These are phyloP conservation scores for Furcifer pardalis DNA, from an alignment of 2,797 vertebrate species.

Conservation along the genomic window DNA sequence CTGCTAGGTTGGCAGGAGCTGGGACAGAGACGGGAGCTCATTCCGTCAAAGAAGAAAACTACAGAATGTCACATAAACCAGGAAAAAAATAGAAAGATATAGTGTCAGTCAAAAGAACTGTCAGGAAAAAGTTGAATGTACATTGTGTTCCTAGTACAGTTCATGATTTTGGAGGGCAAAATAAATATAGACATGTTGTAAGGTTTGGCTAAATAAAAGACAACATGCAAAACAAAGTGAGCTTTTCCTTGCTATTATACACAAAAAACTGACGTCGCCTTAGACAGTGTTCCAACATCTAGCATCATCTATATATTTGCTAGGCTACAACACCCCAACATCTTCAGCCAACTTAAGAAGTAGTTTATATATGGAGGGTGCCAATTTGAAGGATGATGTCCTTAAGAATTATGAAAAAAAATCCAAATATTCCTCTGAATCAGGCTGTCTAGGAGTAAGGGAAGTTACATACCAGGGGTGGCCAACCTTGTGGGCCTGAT, in stretches of 20 bases:
- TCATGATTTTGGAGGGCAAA: constrained; percentile 32
- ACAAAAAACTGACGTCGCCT: not conserved
- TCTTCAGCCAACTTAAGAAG: not conserved
- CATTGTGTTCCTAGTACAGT: constrained; percentile 21
- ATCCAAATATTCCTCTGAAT: not conserved
- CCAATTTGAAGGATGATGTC: too few relatives aligned
- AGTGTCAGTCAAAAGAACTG: not conserved
- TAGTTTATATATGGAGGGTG: not conserved
- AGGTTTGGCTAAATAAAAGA: constrained; percentile 47
- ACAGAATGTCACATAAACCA: not conserved
- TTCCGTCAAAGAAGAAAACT: not conserved
- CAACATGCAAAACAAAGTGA: constrained; percentile 39
- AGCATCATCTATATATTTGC: not conserved
- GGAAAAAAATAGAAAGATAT: constrained; percentile 25
- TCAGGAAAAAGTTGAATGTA: not conserved
- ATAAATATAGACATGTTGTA: constrained; percentile 61
- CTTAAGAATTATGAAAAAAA: constrained; percentile 33
- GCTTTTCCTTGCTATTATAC: not conserved
- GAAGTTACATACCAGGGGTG: too few relatives aligned
- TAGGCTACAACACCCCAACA: not conserved
- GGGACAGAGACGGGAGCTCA: too few relatives aligned
- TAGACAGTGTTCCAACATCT: not conserved
- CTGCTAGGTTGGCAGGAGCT: too few relatives aligned
- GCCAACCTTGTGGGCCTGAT: too few relatives aligned
- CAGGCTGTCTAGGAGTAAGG: too few relatives aligned